phyloP scores from a whole-genome alignment of 2,797 vertebrate genomes.

The Menidia menidia region DNA sequence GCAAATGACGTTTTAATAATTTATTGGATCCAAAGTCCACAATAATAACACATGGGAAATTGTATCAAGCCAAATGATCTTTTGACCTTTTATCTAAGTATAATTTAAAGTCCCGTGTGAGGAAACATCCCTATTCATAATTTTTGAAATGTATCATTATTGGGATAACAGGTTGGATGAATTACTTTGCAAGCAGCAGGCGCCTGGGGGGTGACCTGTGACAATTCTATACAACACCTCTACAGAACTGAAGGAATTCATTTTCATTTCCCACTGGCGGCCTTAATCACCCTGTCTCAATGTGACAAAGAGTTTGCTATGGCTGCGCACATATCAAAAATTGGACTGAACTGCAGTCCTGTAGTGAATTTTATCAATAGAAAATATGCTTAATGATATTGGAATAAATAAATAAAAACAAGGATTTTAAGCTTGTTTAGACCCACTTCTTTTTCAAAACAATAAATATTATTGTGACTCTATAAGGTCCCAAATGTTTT shows the following conservation, averaged over 20 bases:
- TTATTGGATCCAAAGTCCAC: constrained; percentile 50
- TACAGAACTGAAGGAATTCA: constrained; percentile 82
- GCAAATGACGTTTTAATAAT: constrained; percentile 55
- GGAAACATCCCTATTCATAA: constrained; percentile 84
- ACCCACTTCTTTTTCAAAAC: constrained; percentile 44
- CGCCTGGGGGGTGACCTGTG: constrained; percentile 80
- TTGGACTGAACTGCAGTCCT: constrained; percentile 30
- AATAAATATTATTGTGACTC: constrained; percentile 17
- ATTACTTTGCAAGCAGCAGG: constrained; percentile 80
- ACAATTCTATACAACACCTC: constrained; percentile 78
- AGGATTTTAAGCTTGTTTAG: constrained; percentile 27
- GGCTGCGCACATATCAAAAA: constrained; percentile 71
- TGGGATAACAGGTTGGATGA: constrained; percentile 81
- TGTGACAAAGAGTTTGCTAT: constrained; percentile 81
- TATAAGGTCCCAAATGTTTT: constrained; percentile 3
- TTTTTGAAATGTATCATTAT: constrained; percentile 82
- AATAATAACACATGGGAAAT: constrained; percentile 61
- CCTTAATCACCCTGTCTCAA: constrained; percentile 83
- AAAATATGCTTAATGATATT: not conserved
- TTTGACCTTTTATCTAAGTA: constrained; percentile 80
- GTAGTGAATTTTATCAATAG: constrained; percentile 22
- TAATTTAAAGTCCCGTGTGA: constrained; percentile 77
- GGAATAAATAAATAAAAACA: constrained; percentile 17
- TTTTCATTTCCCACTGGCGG: constrained; percentile 84
- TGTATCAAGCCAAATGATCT: constrained; percentile 68